Evolutionary conservation across 2,888 invertebrate species (phyloP), one percentile per base, ranked within the genome.

Genomic region (Endomychus coccineus): DNA sequence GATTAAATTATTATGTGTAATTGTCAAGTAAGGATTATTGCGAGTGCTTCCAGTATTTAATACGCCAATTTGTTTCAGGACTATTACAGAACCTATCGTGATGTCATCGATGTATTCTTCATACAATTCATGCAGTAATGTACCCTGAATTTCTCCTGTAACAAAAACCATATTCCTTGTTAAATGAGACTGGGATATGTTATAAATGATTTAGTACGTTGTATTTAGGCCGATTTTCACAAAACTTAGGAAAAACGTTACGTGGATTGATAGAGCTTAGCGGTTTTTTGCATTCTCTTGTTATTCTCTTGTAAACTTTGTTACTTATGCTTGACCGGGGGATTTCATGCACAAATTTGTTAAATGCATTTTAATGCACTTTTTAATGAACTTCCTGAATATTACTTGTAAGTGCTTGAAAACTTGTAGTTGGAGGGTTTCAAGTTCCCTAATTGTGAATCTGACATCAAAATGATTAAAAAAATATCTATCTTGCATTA

Each of bases 1-100:
- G 13, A 61, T 34, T 17, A 62, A 45, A 49, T 58, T 62, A 33
- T 61, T 57, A 13, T 49, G 34, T 3, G 57, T 60, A 27, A 62
- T 56, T 6, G 52, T 55, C 15, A 62, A 37, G 43, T 55, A 54
- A 40, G 55, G 51, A 35, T 53, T 55, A 12, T 53, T 49, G n/a
- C n/a, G n/a, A 30, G 40, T 46, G 22, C 44, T 40, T 15, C 40
- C 36, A 4, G 49, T 51, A 27, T 50, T 49, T 10, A 62, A 39
- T 1, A 62, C 58, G 4, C 59, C 54, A 36, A 56, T 51, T 17
- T 58, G 52, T 40, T 46, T 54, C 19, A 62, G 40, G 22, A 60
- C 53, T 27, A 62, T 35, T 4, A 59, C 58, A 12, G 59, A 53
- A 9, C 61, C 61, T 7, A 47, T 28, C 2, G 38, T 48, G 16